A percentile compares a stretch with the other conserved stretches of the same genome.
Conservation (phyloP, 2,113 vertebrate species). For the Australoheros scitulus region DNA sequence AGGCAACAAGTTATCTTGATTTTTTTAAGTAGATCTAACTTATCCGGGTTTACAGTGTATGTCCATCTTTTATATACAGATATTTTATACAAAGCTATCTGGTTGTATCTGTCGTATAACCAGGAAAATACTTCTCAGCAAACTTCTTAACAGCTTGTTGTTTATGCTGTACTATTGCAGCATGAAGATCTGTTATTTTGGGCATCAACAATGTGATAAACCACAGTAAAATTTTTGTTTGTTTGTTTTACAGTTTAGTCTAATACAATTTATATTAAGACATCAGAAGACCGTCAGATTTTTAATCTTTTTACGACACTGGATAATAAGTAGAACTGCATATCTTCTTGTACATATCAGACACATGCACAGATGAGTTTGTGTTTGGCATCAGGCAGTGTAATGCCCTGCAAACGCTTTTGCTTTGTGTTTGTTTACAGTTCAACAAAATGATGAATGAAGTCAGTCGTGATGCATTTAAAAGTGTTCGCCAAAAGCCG, state of each 20-base stretch:
- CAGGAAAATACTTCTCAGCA: background rate
- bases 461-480: constrained; percentile 56
- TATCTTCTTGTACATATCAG: too few species aligned
- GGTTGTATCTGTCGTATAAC: background rate
- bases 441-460: constrained; percentile 82
- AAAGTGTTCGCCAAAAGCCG: constrained; percentile 76
- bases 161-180: background rate
- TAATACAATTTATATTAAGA: background rate
- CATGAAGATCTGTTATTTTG: background rate
- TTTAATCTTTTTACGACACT: background rate
- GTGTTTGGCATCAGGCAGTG: too few species aligned
- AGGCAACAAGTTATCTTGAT: too few species aligned
- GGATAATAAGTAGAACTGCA: background rate
- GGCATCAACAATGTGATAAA: background rate
- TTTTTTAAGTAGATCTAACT: too few species aligned
- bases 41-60: too few species aligned
- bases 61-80: background rate
- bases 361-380: too few species aligned
- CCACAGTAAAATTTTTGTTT: background rate
- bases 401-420: too few species aligned
- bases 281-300: background rate
- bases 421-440: constrained; percentile 56
- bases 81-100: background rate
- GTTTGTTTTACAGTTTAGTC: background rate
- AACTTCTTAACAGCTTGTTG: background rate